These are phyloP conservation scores for Phainopepla nitens DNA, from an alignment of 2,113 vertebrate genomes.

Conservation along the genomic window DNA sequence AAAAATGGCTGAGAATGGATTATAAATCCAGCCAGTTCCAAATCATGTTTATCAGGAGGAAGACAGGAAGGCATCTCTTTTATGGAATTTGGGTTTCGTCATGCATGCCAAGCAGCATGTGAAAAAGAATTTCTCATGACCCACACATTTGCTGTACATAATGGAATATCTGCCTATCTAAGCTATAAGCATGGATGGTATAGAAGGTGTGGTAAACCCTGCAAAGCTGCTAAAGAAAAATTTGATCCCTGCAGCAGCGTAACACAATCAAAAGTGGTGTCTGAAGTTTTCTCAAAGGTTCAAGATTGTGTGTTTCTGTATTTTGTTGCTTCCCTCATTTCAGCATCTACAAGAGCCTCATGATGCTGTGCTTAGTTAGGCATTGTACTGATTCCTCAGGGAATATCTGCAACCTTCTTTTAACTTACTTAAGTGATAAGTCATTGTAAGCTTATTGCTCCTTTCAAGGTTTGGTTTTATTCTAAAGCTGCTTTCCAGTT, in stretches of 20 bases:
- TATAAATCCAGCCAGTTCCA: not conserved
- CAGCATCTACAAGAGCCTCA: not conserved
- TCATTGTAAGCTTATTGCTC: not conserved
- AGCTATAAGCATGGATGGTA: not conserved
- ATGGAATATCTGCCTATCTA: not conserved
- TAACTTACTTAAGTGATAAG: not conserved
- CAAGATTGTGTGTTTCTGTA: not conserved
- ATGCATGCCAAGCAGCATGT: not conserved
- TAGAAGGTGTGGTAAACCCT: not conserved
- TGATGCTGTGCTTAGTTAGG: not conserved
- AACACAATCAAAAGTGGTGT: not conserved
- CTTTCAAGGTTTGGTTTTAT: not conserved
- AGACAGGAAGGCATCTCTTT: not conserved
- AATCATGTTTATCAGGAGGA: not conserved
- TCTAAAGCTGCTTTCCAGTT: not conserved
- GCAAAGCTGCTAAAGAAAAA: not conserved
- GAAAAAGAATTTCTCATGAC: not conserved
- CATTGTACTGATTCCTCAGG: not conserved
- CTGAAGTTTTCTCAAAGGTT: not conserved
- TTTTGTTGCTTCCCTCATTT: not conserved
- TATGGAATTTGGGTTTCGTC: not conserved
- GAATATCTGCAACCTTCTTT: not conserved
- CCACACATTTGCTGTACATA: accelerated
- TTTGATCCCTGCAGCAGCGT: not conserved
- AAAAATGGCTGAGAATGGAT: not conserved